Conservation (phyloP, 2,113 vertebrate species). For the Morone chrysops region DNA sequence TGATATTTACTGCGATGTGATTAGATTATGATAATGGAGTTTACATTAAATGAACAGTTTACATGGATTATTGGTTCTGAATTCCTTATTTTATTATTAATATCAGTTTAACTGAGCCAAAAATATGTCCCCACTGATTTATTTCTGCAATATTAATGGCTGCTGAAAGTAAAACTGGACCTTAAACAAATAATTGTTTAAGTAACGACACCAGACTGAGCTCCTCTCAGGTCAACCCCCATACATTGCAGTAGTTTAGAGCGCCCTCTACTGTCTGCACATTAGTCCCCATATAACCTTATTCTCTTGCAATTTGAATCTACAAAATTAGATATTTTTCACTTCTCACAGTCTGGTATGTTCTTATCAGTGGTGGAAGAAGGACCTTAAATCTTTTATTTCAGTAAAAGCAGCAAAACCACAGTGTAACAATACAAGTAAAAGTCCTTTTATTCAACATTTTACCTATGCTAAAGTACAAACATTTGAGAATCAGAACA, state of each 20-base stretch:
- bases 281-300: background rate
- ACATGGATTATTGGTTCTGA: too few species aligned
- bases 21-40: too few species aligned
- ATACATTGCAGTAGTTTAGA: slow-evolving; percentile 56
- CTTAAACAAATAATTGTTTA: slow-evolving; percentile 12
- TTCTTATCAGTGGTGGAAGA: background rate
- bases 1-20: too few species aligned
- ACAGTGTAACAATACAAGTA: background rate
- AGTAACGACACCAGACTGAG: background rate
- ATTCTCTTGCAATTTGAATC: background rate
- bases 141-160: background rate
- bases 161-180: slow-evolving; percentile 26
- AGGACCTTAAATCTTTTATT: background rate
- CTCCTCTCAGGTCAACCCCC: slow-evolving; percentile 1
- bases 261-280: slow-evolving; percentile 83
- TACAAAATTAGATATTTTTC: background rate
- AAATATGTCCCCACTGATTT: background rate
- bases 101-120: background rate
- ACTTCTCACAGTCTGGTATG: background rate
- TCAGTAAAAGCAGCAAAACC: background rate
- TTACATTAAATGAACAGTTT: too few species aligned
- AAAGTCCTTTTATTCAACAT: background rate
- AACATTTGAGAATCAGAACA: background rate
- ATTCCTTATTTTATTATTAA: background rate
- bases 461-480: background rate